Evolutionary conservation across 2,797 vertebrate genomes (phyloP), one percentile per base, ranked within the genome.

Genomic region (Neosilurus mollespiculum): DNA sequence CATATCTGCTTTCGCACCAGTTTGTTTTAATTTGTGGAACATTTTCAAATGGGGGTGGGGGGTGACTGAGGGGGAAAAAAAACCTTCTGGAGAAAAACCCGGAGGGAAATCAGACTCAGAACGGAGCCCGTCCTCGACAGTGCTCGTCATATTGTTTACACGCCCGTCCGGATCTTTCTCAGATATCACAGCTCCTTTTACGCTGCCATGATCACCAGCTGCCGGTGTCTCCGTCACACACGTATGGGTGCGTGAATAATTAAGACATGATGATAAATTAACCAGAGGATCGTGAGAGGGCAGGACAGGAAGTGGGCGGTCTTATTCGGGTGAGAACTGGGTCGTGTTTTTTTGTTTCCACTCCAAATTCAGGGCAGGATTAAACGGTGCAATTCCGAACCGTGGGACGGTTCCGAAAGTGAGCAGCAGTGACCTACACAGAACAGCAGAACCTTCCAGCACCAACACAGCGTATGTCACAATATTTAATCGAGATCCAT

Each of bases 161-260:
- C 34, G 58, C 26, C 20, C 10, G 66, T 20, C 67, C 18, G n/a
- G 37, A 61, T 80, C 30, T 67, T 43, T 49, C 51, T 24, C 18
- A 62, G 66, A 78, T 70, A 78, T 80, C 43, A n/a, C 24, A 59
- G 77, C 83, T 83, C 83, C 61, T 79, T 34, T 73, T 86, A 82
- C 84, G 64, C 72, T 65, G 76, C 67, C 51, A 37, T 83, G 80
- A 83, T 49, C 49, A 87, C 73, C 84, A 85, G 81, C 88, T 91
- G 89, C 83, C 88, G 84, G 24, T 37, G 54, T 76, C 56, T 82
- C 73, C 22, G n/a, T 67, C 56, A 67, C 72, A 78, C 78, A 84
- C 72, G 54, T 58, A 77, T 18, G 37, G 80, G 24, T 53, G 18
- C 65, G 26, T 94, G 9, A 92, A 94, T 94, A 88, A 94, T 93